phyloP scores from a whole-genome alignment of 2,113 vertebrate species.

The Dasyurus viverrinus region DNA sequence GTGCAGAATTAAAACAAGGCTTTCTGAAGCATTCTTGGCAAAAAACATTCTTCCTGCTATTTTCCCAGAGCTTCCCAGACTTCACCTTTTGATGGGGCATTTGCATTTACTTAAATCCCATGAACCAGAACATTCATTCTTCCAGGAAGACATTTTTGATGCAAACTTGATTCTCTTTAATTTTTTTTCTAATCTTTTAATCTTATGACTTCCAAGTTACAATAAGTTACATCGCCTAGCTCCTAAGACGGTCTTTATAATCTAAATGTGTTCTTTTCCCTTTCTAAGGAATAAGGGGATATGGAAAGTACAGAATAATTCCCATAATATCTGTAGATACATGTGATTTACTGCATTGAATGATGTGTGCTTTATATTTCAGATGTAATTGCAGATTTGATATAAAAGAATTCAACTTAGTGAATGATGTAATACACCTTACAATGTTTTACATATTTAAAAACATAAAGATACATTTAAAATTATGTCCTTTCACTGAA shows the following conservation, averaged over 20 bases:
- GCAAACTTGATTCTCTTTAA: not conserved
- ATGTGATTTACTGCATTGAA: not conserved
- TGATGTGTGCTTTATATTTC: not conserved
- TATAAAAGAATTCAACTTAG: not conserved
- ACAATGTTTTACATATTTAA: not conserved
- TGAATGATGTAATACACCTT: not conserved
- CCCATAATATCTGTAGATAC: not conserved
- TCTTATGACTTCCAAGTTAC: not conserved
- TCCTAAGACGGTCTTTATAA: not conserved
- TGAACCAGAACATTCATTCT: not conserved
- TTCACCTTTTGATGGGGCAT: not conserved
- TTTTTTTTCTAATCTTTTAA: not conserved
- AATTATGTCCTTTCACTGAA: not conserved
- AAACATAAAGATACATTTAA: too few relatives aligned
- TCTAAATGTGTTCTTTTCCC: slow-evolving; percentile 1
- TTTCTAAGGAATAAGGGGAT: not conserved
- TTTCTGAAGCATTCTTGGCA: not conserved
- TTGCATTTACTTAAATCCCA: not conserved
- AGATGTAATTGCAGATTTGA: slow-evolving; percentile 5
- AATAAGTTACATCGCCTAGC: not conserved
- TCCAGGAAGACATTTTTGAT: not conserved
- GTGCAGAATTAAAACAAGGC: not conserved
- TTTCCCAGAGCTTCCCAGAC: not conserved
- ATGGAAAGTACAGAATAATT: not conserved
- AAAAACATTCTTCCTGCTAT: not conserved